phyloP scores from a whole-genome alignment of 35 echinoderm and acorn worm species.

The Strongylocentrotus purpuratus region DNA sequence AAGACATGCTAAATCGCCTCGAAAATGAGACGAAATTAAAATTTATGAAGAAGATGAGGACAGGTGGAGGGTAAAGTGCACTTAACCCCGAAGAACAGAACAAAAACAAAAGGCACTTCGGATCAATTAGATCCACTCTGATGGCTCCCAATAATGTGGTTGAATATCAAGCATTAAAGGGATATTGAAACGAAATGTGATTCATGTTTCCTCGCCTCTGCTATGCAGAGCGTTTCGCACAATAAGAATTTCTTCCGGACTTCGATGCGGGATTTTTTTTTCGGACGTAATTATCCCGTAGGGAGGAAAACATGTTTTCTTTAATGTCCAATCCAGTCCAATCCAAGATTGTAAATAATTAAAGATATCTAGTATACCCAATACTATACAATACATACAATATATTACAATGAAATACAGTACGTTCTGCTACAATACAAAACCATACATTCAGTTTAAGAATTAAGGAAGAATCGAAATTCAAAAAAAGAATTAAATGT shows the following conservation, averaged over 20 bases:
- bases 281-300: too few species aligned
- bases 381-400: too few species aligned
- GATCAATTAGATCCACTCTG: conserved; percentile 17
- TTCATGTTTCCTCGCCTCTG: not conserved
- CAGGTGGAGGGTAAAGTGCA: not conserved
- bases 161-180: conserved; percentile 1
- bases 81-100: not conserved
- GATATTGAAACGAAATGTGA: not conserved
- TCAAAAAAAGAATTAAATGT: too few species aligned
- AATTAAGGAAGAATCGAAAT: too few species aligned
- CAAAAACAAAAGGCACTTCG: conserved; percentile 5
- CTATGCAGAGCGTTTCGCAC: not conserved
- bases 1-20: not conserved
- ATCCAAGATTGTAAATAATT: too few species aligned
- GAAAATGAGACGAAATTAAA: not conserved
- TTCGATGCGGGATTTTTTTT: not conserved
- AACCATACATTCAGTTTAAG: too few species aligned
- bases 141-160: not conserved
- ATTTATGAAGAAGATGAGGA: not conserved
- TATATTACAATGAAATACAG: too few species aligned
- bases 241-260: not conserved
- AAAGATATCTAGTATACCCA: too few species aligned
- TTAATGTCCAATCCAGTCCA: too few species aligned
- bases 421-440: too few species aligned
- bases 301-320: too few species aligned